A percentile compares a stretch with the other conserved stretches of the same genome.
phyloP scores from a whole-genome alignment of 2,888 invertebrate species.

The Phengaris arion region DNA sequence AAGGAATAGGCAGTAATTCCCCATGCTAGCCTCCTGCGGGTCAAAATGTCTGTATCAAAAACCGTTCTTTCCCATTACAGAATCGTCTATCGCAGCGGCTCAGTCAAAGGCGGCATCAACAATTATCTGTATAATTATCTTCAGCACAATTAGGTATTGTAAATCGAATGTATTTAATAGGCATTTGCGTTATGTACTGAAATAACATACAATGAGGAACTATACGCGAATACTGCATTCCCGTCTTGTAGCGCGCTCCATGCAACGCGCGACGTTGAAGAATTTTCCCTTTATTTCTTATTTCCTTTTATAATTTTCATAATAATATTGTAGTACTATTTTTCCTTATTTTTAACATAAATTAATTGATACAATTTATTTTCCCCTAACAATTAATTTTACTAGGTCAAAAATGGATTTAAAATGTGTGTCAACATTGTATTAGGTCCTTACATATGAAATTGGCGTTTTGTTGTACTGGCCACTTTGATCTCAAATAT shows the following conservation, averaged over 20 bases:
- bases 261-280: background rate
- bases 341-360: no score
- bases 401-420: no score
- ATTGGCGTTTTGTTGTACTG: no score
- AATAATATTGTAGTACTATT: no score
- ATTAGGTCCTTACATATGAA: no score
- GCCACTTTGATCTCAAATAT: no score
- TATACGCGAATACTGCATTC: constrained; percentile 31
- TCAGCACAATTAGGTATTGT: constrained; percentile 30
- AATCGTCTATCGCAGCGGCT: constrained; percentile 14
- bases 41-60: background rate
- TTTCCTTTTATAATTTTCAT: background rate
- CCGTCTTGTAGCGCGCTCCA: constrained; percentile 8
- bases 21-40: background rate
- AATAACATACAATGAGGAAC: constrained; percentile 37
- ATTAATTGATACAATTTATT: no score
- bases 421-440: background rate
- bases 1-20: no score
- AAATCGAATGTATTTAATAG: constrained; percentile 27
- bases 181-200: constrained; percentile 30
- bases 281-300: background rate
- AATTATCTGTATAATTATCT: constrained; percentile 29
- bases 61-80: background rate
- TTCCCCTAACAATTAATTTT: no score
- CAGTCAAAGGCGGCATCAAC: constrained; percentile 14